phyloP scores from a whole-genome alignment of 2,888 invertebrate species.

The Metopia argyrocephala region DNA sequence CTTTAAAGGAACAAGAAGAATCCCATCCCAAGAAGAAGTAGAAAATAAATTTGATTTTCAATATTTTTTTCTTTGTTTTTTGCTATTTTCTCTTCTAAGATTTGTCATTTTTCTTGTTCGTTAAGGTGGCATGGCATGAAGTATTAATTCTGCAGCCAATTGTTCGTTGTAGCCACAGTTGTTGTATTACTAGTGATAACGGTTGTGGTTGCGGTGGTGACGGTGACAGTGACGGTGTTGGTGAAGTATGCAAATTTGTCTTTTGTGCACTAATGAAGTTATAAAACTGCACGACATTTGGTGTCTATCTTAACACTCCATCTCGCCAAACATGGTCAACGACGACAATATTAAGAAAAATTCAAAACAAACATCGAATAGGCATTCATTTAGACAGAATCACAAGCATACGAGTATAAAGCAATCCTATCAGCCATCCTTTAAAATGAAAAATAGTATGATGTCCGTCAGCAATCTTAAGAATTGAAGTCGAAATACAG shows the following conservation, averaged over 20 bases:
- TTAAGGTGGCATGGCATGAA: conserved; percentile 56
- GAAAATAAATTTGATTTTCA: not conserved
- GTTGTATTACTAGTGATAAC: not conserved
- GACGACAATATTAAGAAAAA: conserved; percentile 60
- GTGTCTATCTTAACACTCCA: conserved; percentile 65
- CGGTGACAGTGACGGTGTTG: conserved; percentile 20
- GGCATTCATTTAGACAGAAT: not conserved
- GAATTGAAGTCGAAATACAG: conserved; percentile 33
- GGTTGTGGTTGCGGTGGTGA: not conserved
- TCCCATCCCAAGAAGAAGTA: too few relatives aligned
- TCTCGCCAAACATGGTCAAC: conserved; percentile 44
- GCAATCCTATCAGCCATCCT: not conserved
- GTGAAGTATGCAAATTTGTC: conserved; percentile 67
- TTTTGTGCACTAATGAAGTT: conserved; percentile 76
- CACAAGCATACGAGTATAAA: not conserved
- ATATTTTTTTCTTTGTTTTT: not conserved
- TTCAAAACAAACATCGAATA: not conserved
- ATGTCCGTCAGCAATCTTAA: conserved; percentile 16
- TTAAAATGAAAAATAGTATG: conserved; percentile 13
- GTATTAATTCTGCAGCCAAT: not conserved
- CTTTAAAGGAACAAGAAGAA: conserved; percentile 25
- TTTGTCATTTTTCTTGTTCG: conserved; percentile 52
- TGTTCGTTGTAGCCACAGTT: not conserved
- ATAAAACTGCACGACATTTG: conserved; percentile 77
- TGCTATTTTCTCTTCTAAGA: conserved; percentile 21